Base-by-base conservation (phyloP, 2,797 vertebrate species). In the Sciurus vulgaris region DNA sequence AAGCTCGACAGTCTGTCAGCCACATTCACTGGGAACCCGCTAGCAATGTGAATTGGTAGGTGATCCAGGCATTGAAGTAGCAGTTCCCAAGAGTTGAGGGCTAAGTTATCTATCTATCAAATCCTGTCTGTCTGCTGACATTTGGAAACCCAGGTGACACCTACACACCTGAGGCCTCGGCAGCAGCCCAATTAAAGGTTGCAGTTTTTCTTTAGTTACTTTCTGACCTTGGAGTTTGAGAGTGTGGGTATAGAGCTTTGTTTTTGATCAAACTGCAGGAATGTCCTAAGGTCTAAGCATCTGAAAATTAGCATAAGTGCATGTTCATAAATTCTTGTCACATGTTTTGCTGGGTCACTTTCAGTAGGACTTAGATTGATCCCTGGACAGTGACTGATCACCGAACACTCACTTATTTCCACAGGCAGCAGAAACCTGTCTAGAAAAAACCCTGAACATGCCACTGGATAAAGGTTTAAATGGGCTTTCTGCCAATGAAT, bases 101-200 rank as follows among this genome's bases (percentile, higher is more conserved):
- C 92, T 92, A 95, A 85, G 93, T 91, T 97, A 94, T 59, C 92
- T 89, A 86, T 97, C 95, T 96, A 92, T 97, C 97, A 97, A 88
- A 91, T 77, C 89, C 83, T 93, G 94, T 96, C 93, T 96, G 49
- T 94, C 92, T 59, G 87, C 93, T 97, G 96, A 97, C 94, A 96
- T 77, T 87, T 88, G 89, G 94, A 73, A 88, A 93, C 49, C 84
- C 38, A 94, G 95, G 91, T 74, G 93, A 96, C 91, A 96, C 87
- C 93, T 93, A 92, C 82, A 93, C 77, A 93, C 94, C 91, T 15
- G 93, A 91, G 96, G 91, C 95, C 91, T 87, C 8, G 0, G 94
- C 95, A 76, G 70, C 35, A 77, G 84, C 92, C 96, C 96, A 96
- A 86, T 97, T 95, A 95, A 96, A 97, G 94, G 84, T 67, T 94